Conservation (phyloP, 2,113 vertebrate species). For the Phaetusa simplex region DNA sequence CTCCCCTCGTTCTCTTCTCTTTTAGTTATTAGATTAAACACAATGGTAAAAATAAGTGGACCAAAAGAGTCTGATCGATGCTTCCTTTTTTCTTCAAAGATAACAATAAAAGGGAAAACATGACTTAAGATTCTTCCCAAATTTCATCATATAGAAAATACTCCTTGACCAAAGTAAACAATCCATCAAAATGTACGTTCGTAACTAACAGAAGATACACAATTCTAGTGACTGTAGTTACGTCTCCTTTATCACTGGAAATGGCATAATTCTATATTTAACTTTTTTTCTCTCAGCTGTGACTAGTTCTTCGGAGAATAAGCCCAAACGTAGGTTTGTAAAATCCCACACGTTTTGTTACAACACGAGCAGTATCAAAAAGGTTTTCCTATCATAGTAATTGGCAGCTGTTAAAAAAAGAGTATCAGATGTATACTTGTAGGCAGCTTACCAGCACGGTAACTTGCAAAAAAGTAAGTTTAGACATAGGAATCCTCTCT, state of each 20-base stretch:
- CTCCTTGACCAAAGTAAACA: background rate
- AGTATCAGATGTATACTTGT: background rate
- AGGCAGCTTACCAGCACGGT: background rate
- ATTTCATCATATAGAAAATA: background rate
- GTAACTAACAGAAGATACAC: background rate
- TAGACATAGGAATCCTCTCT: background rate
- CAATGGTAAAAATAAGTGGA: background rate
- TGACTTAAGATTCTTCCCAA: background rate
- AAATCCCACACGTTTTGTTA: background rate
- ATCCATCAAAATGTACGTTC: background rate
- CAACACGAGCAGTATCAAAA: background rate
- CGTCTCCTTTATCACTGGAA: background rate
- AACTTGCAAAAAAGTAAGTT: background rate
- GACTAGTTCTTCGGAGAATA: background rate
- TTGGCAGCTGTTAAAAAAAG: background rate
- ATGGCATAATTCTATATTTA: background rate
- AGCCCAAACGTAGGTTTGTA: background rate
- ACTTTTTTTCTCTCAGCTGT: background rate
- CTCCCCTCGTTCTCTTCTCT: too few relatives aligned
- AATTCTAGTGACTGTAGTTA: background rate
- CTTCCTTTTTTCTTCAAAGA: background rate
- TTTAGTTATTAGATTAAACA: background rate
- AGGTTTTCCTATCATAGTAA: background rate
- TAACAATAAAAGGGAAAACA: background rate
- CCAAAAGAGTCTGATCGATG: background rate